Percentiles rank a stretch among this genome's conserved stretches.
phyloP scores from a whole-genome alignment of 2,888 invertebrate species.

The Myathropa florea region DNA sequence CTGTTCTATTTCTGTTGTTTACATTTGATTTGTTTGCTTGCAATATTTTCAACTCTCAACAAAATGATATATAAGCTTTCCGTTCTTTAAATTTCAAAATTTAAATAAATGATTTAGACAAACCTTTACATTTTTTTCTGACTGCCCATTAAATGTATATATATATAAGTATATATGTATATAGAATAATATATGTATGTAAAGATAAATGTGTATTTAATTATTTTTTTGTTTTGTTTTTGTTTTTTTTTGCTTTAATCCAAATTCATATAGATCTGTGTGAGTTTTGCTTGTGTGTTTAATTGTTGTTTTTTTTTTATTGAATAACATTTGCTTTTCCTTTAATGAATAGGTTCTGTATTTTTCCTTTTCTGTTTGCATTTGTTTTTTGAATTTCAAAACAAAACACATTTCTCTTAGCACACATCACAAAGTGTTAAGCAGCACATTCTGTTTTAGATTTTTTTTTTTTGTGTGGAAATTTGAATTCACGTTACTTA shows the following conservation, averaged over 20 bases:
- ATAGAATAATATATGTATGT: conserved; percentile 70
- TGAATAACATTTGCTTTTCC: conserved; percentile 32
- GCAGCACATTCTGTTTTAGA: conserved; percentile 19
- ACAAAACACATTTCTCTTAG: conserved; percentile 26
- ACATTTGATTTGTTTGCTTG: background rate
- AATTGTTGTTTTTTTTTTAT: too few relatives aligned
- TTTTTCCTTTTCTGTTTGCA: too few relatives aligned
- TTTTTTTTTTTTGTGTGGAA: conserved; percentile 18
- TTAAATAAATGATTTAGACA: conserved; percentile 73
- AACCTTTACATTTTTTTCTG: conserved; percentile 75
- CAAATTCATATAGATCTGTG: conserved; percentile 45
- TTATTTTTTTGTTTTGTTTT: conserved; percentile 51
- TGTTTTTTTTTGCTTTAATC: conserved; percentile 35
- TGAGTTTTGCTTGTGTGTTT: conserved; percentile 19
- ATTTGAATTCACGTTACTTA: background rate
- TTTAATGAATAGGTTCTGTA: conserved; percentile 44
- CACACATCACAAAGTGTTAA: conserved; percentile 43
- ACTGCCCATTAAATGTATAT: conserved; percentile 73
- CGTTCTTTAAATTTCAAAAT: conserved; percentile 26
- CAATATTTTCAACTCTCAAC: background rate
- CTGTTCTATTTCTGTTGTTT: conserved; percentile 18
- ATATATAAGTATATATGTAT: conserved; percentile 64
- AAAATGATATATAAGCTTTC: background rate
- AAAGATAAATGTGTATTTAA: conserved; percentile 72
- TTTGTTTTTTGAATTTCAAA: background rate